Conservation (phyloP, 1,140 invertebrate genomes). For the Magallana angulata region DNA sequence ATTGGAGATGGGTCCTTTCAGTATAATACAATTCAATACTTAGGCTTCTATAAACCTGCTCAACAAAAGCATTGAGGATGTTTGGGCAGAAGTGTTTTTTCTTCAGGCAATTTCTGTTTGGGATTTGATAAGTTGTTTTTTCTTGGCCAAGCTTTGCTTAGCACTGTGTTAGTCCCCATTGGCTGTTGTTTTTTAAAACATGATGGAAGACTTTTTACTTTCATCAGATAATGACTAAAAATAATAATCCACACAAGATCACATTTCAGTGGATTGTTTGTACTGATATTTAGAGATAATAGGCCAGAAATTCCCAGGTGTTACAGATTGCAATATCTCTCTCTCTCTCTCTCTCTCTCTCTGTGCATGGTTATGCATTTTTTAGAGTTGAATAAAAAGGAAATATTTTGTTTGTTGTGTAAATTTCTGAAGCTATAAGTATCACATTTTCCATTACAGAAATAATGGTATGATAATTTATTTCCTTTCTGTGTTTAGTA, state of each 20-base stretch:
- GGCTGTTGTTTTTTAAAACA: too few species aligned
- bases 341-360: too few species aligned
- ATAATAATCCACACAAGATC: too few species aligned
- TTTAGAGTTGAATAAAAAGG: background rate
- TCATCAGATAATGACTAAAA: too few species aligned
- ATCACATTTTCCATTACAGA: background rate
- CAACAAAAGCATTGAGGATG: background rate
- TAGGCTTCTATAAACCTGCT: background rate
- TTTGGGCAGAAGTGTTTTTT: background rate
- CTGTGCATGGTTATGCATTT: too few species aligned
- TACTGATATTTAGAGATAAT: too few species aligned
- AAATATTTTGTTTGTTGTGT: background rate
- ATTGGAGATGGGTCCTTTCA: background rate
- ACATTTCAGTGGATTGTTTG: too few species aligned
- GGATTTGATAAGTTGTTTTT: conserved; percentile 22
- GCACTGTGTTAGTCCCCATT: background rate
- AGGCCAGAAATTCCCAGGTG: too few species aligned
- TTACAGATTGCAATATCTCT: too few species aligned
- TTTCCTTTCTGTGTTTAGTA: background rate
- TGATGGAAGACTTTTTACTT: too few species aligned
- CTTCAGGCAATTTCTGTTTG: background rate
- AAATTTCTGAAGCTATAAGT: background rate
- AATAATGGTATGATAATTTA: background rate
- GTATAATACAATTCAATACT: background rate
- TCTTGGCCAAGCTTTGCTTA: background rate